phyloP scores from a whole-genome alignment of 2,888 invertebrate genomes.

The Stenurella melanura region DNA sequence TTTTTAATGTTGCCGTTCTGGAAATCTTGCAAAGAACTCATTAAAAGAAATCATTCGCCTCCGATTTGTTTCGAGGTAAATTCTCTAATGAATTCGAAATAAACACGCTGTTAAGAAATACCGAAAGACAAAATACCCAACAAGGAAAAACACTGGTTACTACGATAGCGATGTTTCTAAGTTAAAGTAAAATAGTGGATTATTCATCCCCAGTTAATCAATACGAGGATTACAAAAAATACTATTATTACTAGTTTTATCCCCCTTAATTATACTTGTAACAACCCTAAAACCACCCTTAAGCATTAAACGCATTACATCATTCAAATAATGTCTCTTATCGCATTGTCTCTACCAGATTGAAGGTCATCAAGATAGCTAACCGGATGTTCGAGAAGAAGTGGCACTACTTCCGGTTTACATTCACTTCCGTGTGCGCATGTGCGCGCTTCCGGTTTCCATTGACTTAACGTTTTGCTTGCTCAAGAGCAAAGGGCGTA shows the following conservation, averaged over 20 bases:
- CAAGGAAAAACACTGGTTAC: no score
- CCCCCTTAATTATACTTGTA: constrained; percentile 57
- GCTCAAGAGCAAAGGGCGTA: constrained; percentile 45
- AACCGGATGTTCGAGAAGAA: constrained; percentile 57
- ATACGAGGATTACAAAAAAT: constrained; percentile 9
- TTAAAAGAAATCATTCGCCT: no score
- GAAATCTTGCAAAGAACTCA: no score
- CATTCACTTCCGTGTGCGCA: constrained; percentile 59
- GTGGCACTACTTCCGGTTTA: constrained; percentile 58
- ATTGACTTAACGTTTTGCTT: constrained; percentile 68
- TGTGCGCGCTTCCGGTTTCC: constrained; percentile 66
- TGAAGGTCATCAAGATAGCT: constrained; percentile 52
- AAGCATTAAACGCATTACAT: constrained; percentile 57
- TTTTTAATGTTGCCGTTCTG: no score
- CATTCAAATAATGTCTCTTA: constrained; percentile 46
- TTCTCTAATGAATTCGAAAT: no score
- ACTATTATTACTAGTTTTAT: constrained; percentile 42
- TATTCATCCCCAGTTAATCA: constrained; percentile 3
- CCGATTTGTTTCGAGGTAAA: no score
- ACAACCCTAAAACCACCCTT: constrained; percentile 59
- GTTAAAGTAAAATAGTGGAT: background rate
- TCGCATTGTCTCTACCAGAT: constrained; percentile 49
- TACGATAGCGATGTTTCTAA: no score
- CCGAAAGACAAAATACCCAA: no score
- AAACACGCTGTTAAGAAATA: no score